Base-by-base conservation (phyloP, 2,888 invertebrate species). In the Leptinotarsa tumamoca region DNA sequence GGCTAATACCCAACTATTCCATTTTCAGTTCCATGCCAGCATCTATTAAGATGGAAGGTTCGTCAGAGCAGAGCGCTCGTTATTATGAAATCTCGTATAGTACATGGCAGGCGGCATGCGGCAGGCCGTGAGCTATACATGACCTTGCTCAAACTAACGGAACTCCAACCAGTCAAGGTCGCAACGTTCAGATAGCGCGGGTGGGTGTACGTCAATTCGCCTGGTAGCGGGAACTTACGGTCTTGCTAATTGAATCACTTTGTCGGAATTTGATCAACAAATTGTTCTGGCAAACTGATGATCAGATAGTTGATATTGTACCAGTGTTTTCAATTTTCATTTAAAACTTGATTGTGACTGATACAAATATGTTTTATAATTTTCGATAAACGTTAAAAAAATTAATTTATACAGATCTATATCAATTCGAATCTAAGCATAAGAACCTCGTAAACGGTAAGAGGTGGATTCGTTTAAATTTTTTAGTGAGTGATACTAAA, bases 61-160 rank as follows among this genome's bases (percentile, higher is more conserved):
- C 33, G 74, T 50, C 66, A 15, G 52, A 17, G 43, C n/a, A 43
- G 73, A 27, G 61, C 68, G 74, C 67, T 63, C 63, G 27, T 27
- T 68, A 75, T 80, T 78, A 80, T 71, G 77, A 77, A 78, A 78
- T 75, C 73, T 63, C 78, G 75, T 76, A 78, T 63, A 18, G 73
- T 75, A 70, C 56, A 78, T 61, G 51, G 54, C 15, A 18, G 18
- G 33, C 33, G 63, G 63, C 63, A 63, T 63, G 78, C 70, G 61
- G 75, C 54, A 71, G 72, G 73, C 79, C 76, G 79, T 72, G 74
- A 78, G 81, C 81, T 73, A 80, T 80, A 81, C 81, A 80, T 79
- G 83, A 83, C 83, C 83, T 83, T 81, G 83, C 82, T 79, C 81
- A 82, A 83, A 83, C 83, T 83, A 83, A 83, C 83, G 83, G 83